These are phyloP conservation scores for Leuciscus waleckii DNA, from an alignment of 2,797 vertebrate species.

Conservation along the genomic window DNA sequence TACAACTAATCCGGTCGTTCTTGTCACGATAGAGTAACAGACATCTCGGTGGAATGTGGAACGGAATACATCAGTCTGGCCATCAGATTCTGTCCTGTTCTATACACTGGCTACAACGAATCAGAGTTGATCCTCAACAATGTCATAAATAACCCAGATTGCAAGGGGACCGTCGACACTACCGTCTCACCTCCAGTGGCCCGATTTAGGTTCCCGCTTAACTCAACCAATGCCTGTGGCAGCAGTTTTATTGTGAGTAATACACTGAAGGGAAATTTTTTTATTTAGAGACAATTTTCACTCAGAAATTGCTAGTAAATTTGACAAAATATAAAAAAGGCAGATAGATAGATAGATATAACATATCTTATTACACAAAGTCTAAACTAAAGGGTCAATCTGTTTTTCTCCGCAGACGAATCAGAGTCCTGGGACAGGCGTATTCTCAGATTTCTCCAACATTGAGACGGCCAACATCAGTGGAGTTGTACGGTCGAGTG, in stretches of 20 bases:
- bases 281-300: neutral
- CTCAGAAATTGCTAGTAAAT: neutral
- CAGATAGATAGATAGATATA: no score
- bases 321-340: neutral
- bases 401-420: constrained; percentile 65
- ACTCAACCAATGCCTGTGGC: constrained; percentile 71
- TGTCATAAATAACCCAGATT: constrained; percentile 54
- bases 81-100: constrained; percentile 73
- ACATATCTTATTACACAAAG: neutral
- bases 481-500: constrained; percentile 71
- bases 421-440: constrained; percentile 67
- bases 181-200: constrained; percentile 66
- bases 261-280: neutral
- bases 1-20: neutral
- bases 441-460: constrained; percentile 77
- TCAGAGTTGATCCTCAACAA: constrained; percentile 72
- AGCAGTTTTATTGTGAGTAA: constrained; percentile 72
- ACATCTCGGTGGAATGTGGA: constrained; percentile 77
- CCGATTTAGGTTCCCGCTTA: constrained; percentile 74
- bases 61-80: constrained; percentile 71
- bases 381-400: neutral
- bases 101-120: constrained; percentile 77
- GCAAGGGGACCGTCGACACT: constrained; percentile 69
- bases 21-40: constrained; percentile 59
- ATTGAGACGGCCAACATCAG: constrained; percentile 77